Conservation (phyloP, 2,113 vertebrate genomes). For the Podarcis muralis region DNA sequence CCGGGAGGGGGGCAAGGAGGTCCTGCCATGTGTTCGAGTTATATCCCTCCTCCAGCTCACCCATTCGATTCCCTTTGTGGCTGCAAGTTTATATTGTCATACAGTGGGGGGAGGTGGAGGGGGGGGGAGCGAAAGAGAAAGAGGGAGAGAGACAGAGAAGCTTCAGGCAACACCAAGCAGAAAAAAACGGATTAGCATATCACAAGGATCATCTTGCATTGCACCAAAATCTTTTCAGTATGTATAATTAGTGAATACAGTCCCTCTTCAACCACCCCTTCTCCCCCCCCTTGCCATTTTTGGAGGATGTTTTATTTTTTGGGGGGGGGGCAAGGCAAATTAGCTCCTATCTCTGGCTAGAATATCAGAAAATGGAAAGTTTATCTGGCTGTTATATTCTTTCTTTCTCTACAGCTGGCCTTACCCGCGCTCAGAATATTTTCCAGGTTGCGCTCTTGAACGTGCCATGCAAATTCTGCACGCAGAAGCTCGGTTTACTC, state of each 20-base stretch:
- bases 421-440: conserved; percentile 12
- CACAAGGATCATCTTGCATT: conserved; percentile 87
- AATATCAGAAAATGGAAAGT: conserved; percentile 68
- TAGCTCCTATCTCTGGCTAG: conserved; percentile 70
- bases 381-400: conserved; percentile 32
- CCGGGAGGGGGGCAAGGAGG: conserved; percentile 74
- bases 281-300: background rate
- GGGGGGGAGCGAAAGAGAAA: conserved; percentile 82
- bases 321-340: background rate
- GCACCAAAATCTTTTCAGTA: conserved; percentile 87
- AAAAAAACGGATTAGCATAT: conserved; percentile 86
- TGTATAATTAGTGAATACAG: conserved; percentile 84
- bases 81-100: conserved; percentile 88
- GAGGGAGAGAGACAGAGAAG: conserved; percentile 83
- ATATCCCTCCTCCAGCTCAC: conserved; percentile 81
- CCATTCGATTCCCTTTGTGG: conserved; percentile 86
- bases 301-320: too few species aligned
- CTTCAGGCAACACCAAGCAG: conserved; percentile 83
- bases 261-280: background rate
- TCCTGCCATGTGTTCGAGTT: conserved; percentile 82
- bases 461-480: background rate
- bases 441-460: background rate
- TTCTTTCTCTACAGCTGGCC: background rate
- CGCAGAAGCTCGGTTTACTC: background rate
- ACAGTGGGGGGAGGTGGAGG: conserved; percentile 82